Evolutionary conservation across 2,888 invertebrate genomes (phyloP).

Genomic region (Leptopilina syphax): DNA sequence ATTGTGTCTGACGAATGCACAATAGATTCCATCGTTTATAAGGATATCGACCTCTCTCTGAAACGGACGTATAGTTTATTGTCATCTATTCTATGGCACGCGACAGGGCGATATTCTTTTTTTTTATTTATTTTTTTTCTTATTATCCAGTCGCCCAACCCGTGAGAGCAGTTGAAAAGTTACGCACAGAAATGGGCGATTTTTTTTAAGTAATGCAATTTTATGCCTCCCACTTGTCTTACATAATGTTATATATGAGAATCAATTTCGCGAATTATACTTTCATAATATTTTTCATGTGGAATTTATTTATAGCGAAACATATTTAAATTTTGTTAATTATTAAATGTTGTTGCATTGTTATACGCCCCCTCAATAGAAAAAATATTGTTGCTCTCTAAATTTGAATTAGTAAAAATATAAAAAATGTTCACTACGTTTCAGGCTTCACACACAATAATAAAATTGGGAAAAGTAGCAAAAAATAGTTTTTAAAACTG

Average conservation of each 20-base stretch:
- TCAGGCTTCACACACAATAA: too few relatives aligned
- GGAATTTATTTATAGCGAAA: too few relatives aligned
- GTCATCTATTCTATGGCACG: conserved; percentile 49
- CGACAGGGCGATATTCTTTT: conserved; percentile 47
- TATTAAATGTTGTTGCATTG: too few relatives aligned
- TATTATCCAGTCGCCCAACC: conserved; percentile 12
- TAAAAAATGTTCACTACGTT: too few relatives aligned
- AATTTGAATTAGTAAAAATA: too few relatives aligned
- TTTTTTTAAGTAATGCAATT: conserved; percentile 45
- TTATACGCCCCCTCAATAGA: too few relatives aligned
- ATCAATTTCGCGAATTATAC: too few relatives aligned
- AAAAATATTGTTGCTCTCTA: too few relatives aligned
- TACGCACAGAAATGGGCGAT: conserved; percentile 21
- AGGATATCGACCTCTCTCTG: conserved; percentile 24
- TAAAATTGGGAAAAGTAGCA: too few relatives aligned
- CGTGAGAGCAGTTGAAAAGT: conserved; percentile 1
- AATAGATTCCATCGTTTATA: conserved; percentile 24
- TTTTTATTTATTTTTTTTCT: not conserved
- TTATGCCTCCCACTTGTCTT: conserved; percentile 59
- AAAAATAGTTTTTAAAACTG: too few relatives aligned
- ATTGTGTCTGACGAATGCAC: not conserved
- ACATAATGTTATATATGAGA: conserved; percentile 54
- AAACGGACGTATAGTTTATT: conserved; percentile 18
- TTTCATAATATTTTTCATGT: too few relatives aligned
- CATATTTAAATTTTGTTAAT: too few relatives aligned